Base-by-base conservation (phyloP, 2,888 invertebrate species). In the Pemphredon lugubris region DNA sequence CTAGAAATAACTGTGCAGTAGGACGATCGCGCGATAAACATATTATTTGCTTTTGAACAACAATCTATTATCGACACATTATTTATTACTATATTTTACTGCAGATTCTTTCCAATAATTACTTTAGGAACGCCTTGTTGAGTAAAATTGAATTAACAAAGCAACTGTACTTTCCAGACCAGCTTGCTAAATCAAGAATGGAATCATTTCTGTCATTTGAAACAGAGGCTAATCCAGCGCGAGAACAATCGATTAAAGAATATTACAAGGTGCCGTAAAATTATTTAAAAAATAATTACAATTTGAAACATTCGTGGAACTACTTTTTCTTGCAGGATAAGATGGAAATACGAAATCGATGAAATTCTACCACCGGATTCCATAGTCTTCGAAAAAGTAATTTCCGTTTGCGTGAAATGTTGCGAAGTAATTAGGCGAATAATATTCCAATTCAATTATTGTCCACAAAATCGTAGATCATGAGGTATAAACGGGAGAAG, bases 311-410 rank as follows among this genome's bases (percentile, higher is more conserved):
- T n/a, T n/a, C n/a, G n/a, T n/a, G n/a, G n/a, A n/a, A n/a, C n/a
- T n/a, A n/a, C n/a, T 5, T 2, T 26, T 14, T 1, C 1, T 21
- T 13, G 0, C 2, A 71, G 70, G 21, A 42, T 71, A 18, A 45
- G 26, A 51, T 47, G 32, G 20, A 9, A 61, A 5, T 53, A 51
- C n/a, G 13, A 30, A 0, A 47, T 71, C 2, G 21, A 21, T 5
- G 34, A 40, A n/a, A n/a, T 11, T 9, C 4, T 69, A 18, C 34
- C 70, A 3, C 3, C 20, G 0, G 55, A 71, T 21, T 40, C 39
- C 11, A n/a, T 11, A 9, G 9, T 61, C 18, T 61, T 61, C n/a
- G 40, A 71, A 0, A 51, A 69, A 51, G 70, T 70, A 23, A 61
- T 54, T 69, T 9, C 4, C 11, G 0, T 7, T 2, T 9, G 18